Evolutionary conservation across 2,888 invertebrate species (phyloP).

Genomic region (Cabera pusaria): DNA sequence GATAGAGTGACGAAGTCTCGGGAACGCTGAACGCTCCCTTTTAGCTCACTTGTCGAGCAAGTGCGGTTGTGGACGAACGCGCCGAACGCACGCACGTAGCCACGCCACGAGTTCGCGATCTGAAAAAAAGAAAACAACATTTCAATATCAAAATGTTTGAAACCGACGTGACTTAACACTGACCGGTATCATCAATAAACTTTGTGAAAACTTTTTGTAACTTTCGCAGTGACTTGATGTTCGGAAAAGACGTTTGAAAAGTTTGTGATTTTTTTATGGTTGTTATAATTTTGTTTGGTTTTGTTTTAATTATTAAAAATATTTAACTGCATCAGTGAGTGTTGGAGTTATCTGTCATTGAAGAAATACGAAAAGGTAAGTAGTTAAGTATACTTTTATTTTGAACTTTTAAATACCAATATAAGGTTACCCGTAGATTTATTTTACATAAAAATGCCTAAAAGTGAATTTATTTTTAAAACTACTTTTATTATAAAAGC

Average conservation of each 20-base stretch:
- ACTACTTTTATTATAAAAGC: too few relatives aligned
- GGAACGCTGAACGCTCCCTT: conserved; percentile 47
- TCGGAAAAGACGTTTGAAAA: conserved; percentile 24
- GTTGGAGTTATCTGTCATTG: conserved; percentile 1
- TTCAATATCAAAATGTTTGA: conserved; percentile 47
- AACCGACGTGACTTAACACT: conserved; percentile 48
- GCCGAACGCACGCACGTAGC: conserved; percentile 36
- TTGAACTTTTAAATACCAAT: too few relatives aligned
- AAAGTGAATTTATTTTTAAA: too few relatives aligned
- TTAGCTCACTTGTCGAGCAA: conserved; percentile 56
- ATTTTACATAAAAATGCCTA: too few relatives aligned
- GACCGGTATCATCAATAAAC: conserved; percentile 27
- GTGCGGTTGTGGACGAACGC: conserved; percentile 53
- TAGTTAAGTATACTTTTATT: background rate
- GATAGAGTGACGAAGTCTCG: conserved; percentile 39
- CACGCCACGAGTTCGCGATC: conserved; percentile 34
- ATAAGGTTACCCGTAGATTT: too few relatives aligned
- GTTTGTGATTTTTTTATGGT: conserved; percentile 25
- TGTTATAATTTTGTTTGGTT: conserved; percentile 14
- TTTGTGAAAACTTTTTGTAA: conserved; percentile 28
- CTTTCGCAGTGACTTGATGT: conserved; percentile 27
- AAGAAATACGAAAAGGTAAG: conserved; percentile 3
- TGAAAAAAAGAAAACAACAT: conserved; percentile 32
- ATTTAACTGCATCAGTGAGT: background rate
- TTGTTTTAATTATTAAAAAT: too few relatives aligned